Conservation (phyloP, 2,113 vertebrate genomes). For the Melanotaenia duboulayi region DNA sequence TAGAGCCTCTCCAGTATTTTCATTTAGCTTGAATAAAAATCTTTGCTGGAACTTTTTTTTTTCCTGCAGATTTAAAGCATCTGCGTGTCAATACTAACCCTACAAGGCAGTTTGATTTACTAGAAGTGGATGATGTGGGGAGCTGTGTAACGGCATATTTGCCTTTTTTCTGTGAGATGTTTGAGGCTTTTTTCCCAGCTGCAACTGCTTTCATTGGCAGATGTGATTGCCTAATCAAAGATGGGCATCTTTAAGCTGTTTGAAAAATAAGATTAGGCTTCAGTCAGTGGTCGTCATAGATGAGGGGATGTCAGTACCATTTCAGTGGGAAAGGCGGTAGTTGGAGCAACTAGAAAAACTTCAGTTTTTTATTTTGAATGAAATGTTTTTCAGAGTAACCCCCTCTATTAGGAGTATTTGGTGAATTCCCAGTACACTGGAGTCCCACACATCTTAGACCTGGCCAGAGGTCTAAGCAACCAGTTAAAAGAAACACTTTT, state of each 20-base stretch:
- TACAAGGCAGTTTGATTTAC: slow-evolving; percentile 11
- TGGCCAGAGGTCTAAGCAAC: too few relatives aligned
- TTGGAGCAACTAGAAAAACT: too few relatives aligned
- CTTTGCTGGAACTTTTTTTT: slow-evolving; percentile 24
- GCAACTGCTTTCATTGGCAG: slow-evolving; percentile 26
- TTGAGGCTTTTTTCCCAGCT: slow-evolving; percentile 13
- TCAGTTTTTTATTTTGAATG: too few relatives aligned
- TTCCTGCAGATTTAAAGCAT: slow-evolving; percentile 29
- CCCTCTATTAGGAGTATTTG: too few relatives aligned
- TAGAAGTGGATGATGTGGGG: slow-evolving; percentile 13
- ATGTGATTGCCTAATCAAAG: too few relatives aligned
- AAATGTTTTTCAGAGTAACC: too few relatives aligned
- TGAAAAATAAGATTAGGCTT: background rate
- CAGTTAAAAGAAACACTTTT: too few relatives aligned
- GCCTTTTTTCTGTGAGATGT: slow-evolving; percentile 26
- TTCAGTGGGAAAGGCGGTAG: too few relatives aligned
- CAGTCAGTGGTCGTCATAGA: slow-evolving; percentile 34
- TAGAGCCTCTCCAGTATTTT: background rate
- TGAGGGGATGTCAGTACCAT: too few relatives aligned
- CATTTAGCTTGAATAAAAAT: slow-evolving; percentile 41
- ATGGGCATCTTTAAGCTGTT: slow-evolving; percentile 8
- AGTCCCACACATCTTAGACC: too few relatives aligned
- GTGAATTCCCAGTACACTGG: too few relatives aligned
- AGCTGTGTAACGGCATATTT: slow-evolving; percentile 24
- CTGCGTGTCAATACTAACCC: slow-evolving; percentile 18